Evolutionary conservation across 2,113 vertebrate species (phyloP), one percentile per base, ranked within the genome.

Genomic region (Actenoides hombroni): DNA sequence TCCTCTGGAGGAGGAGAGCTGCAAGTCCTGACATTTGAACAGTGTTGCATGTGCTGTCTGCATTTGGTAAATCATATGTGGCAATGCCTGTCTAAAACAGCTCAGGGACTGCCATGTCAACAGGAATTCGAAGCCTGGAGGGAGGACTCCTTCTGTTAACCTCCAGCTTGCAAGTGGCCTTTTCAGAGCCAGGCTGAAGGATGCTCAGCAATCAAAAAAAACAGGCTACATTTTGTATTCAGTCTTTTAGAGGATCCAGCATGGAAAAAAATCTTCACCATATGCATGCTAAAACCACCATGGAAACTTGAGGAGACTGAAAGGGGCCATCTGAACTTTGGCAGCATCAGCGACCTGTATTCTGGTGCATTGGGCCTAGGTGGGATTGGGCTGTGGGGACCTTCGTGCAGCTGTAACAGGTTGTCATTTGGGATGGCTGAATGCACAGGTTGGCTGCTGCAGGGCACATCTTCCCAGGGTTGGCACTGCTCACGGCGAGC

Each of bases 401-500:
- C 59, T 76, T 77, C 0, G 0, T 60, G 63, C 29, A 49, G 39
- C 42, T 8, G 12, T 51, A 54, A 17, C 11, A 20, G 46, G 56
- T 44, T 76, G 59, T 35, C 7, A 15, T 79, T 57, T 46, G n/a
- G 44, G 29, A 4, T 54, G 23, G 60, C 44, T 49, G 51, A 48
- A 42, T 16, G 54, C 8, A 13, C 0, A 0, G 23, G 12, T 39
- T 51, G 12, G 40, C 20, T 3, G 6, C 69, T 84, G 53, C 44
- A 68, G 49, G 44, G 28, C 26, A 9, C 3, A 2, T 35, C 56
- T 88, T n/a, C 5, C 39, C 0, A 0, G 23, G 44, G 37, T 29
- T 35, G 54, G 48, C 0, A 1, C 51, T 24, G 68, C 35, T 68
- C 39, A 10, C 29, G 29, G 65, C 0, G 0, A 67, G 60, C 65